Percentiles rank a stretch among this genome's conserved stretches.
Conservation (phyloP, 2,888 invertebrate species). For the Agonopterix arenella region DNA sequence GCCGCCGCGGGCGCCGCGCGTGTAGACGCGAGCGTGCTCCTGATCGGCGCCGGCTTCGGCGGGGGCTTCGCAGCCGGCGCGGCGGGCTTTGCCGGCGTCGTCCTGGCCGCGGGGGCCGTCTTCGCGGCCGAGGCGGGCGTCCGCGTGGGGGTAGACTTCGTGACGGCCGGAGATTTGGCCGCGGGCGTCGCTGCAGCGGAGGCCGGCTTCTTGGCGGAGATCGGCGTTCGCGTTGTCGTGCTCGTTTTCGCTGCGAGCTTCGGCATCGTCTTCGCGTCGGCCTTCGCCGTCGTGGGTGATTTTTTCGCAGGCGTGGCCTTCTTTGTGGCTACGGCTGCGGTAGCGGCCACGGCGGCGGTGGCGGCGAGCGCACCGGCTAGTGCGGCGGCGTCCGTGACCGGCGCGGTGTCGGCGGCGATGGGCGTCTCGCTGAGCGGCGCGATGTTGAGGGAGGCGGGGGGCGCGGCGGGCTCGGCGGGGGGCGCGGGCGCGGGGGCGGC, state of each 20-base stretch:
- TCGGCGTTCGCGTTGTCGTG: slow-evolving; percentile 14
- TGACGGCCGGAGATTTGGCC: slow-evolving; percentile 27
- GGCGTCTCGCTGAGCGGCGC: slow-evolving; percentile 23
- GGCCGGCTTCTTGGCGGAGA: slow-evolving; percentile 24
- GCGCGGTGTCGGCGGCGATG: slow-evolving; percentile 24
- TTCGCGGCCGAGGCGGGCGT: slow-evolving; percentile 17
- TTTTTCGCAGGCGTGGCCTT: slow-evolving; percentile 23
- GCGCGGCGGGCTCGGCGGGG: slow-evolving; percentile 21
- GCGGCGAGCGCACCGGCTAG: slow-evolving; percentile 33
- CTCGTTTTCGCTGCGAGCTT: slow-evolving; percentile 28
- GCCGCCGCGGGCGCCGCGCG: slow-evolving; percentile 4
- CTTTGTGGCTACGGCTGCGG: slow-evolving; percentile 20
- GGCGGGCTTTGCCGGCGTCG: slow-evolving; percentile 16
- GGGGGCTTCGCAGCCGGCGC: slow-evolving; percentile 27
- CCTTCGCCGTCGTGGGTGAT: slow-evolving; percentile 30
- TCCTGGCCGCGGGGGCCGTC: slow-evolving; percentile 13
- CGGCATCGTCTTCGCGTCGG: slow-evolving; percentile 21
- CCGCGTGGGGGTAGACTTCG: slow-evolving; percentile 16
- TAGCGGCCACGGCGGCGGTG: slow-evolving; percentile 26
- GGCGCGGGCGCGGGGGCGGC: slow-evolving; percentile 31
- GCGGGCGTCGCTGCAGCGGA: slow-evolving; percentile 21
- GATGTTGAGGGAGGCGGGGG: slow-evolving; percentile 30
- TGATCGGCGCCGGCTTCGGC: slow-evolving; percentile 18
- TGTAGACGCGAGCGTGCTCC: slow-evolving; percentile 7
- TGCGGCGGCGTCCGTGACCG: slow-evolving; percentile 34